Base-by-base conservation (phyloP, 2,888 invertebrate species). In the Danaus chrysippus region DNA sequence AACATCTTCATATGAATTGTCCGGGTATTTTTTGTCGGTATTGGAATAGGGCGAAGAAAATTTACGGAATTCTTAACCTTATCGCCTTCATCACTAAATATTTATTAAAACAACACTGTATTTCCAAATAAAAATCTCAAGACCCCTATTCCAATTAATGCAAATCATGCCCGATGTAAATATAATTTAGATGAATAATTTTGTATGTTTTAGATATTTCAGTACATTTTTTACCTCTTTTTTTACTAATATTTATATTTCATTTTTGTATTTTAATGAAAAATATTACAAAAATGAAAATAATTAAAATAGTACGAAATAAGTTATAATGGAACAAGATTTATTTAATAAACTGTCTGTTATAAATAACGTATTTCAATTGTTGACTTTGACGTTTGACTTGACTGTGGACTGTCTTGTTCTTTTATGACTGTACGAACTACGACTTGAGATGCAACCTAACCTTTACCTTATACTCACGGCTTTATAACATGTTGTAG, bases 371-470 rank as follows among this genome's bases (percentile, higher is more conserved):
- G 70, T 74, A 71, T 71, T 78, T 79, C 78, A 69, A 71, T 71
- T 77, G 58, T 67, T 69, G 69, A 69, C 68, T 63, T 69, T 57
- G 68, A 68, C 67, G 73, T 68, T 72, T 64, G 57, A 67, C 68
- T 71, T 64, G 57, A 66, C 69, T 73, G 73, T 71, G 71, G 77
- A 81, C 78, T 77, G 58, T 58, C 72, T 66, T 54, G 42, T 62
- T 59, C 65, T 68, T 57, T 64, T 64, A 42, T 62, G 74, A 76
- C 59, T 60, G 19, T 52, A 62, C 23, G 23, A 34, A 64, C 58
- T 52, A 62, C 23, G 23, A 34, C 65, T 59, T 78, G 88, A 88
- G 87, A 87, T 88, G 87, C 83, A 86, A 83, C 88, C 88, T 89
- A 80, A 78, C 81, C 75, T 67, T 71, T 34, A 6, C 70, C 74